Evolutionary conservation across 2,113 vertebrate genomes (phyloP), one percentile per base, ranked within the genome.

Genomic region (Oreochromis spilurus): DNA sequence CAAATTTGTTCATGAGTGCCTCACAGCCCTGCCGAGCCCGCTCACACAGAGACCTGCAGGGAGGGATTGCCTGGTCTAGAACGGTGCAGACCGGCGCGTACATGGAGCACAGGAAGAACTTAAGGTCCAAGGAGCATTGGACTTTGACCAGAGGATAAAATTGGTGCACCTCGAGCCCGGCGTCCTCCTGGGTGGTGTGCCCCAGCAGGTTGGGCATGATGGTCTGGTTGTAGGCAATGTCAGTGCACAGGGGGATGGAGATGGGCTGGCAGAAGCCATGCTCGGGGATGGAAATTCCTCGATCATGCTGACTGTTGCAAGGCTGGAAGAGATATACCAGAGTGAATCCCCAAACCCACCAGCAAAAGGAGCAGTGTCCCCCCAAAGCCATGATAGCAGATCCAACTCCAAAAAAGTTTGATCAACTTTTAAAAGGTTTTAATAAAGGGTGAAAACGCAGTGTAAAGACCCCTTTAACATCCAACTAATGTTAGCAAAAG

Each of bases 191-290:
- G 91, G 95, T 97, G 21, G 95, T 96, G 95, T 98, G 97, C 2
- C 97, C 97, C 92, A 98, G 94, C 40, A 98, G 96, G 92, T 97
- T 98, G 86, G 97, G 97, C 97, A 98, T 96, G 95, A 98, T 97
- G 84, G 97, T 98, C 93, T 97, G 97, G 93, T 98, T 98, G 95
- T 98, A 98, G 83, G 97, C 96, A n/a, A 98, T 96, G 94, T 97
- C 97, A 0, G 21, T 52, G 84, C 93, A 94, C 6, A 94, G 87
- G 1, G 93, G 93, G 87, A 94, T 84, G 26, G 93, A 88, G 29
- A 94, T 82, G 75, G 82, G 19, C 80, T 91, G 91, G 43, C 93
- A 94, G 92, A 97, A 96, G 78, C 97, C 97, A 60, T 97, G 97
- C 17, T 97, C 97, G 0, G 97, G 97, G n/a, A 97, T 88, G 0